A percentile compares a stretch with the other conserved stretches of the same genome.
These are phyloP conservation scores for Synaphobranchus kaupii DNA, from an alignment of 2,797 vertebrate genomes.

Conservation along the genomic window DNA sequence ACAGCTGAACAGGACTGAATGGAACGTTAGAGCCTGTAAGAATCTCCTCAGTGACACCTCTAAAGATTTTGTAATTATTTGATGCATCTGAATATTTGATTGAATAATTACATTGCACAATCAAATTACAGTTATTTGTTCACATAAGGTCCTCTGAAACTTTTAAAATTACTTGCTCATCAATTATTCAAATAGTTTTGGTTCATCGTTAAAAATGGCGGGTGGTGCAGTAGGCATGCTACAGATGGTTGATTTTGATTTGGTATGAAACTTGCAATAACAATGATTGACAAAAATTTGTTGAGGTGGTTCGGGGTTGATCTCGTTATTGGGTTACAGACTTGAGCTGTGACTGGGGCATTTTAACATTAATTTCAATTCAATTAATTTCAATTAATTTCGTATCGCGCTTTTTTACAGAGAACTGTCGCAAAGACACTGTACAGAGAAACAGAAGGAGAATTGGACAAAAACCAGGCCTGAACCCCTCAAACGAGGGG, in stretches of 20 bases:
- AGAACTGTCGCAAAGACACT: too few species aligned
- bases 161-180: neutral
- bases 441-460: too few species aligned
- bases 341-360: neutral
- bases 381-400: too few species aligned
- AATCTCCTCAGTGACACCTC: neutral
- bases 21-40: neutral
- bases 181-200: neutral
- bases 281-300: neutral
- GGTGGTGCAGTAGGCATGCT: neutral
- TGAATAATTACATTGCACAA: neutral
- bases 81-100: neutral
- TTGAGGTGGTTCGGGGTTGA: neutral
- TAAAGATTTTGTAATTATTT: neutral
- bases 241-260: neutral
- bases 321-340: neutral
- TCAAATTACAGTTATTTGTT: neutral
- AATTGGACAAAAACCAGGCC: too few species aligned
- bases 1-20: constrained; percentile 11
- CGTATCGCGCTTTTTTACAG: too few species aligned
- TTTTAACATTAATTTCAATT: neutral
- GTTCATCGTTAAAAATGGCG: neutral
- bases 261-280: neutral
- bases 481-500: too few species aligned
- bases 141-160: neutral